Percentiles rank a stretch among this genome's conserved stretches.
Evolutionary conservation across 2,888 invertebrate genomes (phyloP).

Genomic region (Cenopis cana): DNA sequence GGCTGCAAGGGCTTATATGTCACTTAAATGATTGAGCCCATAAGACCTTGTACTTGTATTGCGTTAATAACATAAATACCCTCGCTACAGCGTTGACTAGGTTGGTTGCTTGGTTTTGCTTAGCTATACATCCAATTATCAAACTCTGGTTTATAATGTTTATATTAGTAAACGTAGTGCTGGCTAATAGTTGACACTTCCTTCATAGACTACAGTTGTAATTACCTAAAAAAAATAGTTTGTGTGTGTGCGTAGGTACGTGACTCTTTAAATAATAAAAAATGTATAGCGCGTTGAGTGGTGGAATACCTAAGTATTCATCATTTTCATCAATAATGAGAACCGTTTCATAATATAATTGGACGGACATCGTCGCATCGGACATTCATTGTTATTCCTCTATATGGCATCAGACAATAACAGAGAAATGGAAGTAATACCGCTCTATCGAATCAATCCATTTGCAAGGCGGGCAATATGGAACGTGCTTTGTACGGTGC

Average conservation of each 20-base stretch:
- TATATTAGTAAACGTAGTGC: no score
- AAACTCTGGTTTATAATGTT: not conserved
- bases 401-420: slow-evolving; percentile 32
- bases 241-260: not conserved
- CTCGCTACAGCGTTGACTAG: slow-evolving; percentile 3
- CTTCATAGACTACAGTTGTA: no score
- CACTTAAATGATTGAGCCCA: not conserved
- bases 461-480: slow-evolving; percentile 30
- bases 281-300: not conserved
- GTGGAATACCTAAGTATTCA: no score
- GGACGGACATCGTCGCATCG: no score
- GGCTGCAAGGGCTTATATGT: not conserved
- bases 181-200: no score
- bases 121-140: not conserved
- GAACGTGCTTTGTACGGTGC: slow-evolving; percentile 32
- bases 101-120: slow-evolving; percentile 3
- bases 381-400: slow-evolving; percentile 17
- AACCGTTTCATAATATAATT: slow-evolving; percentile 22
- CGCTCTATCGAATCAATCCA: slow-evolving; percentile 31
- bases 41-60: slow-evolving; percentile 9
- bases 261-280: not conserved
- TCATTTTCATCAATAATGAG: slow-evolving; percentile 8
- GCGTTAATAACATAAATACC: not conserved
- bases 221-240: no score
- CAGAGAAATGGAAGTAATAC: slow-evolving; percentile 29